Evolutionary conservation across 1,140 invertebrate genomes (phyloP), one percentile per base, ranked within the genome.

Genomic region (Macrobrachium rosenbergii): DNA sequence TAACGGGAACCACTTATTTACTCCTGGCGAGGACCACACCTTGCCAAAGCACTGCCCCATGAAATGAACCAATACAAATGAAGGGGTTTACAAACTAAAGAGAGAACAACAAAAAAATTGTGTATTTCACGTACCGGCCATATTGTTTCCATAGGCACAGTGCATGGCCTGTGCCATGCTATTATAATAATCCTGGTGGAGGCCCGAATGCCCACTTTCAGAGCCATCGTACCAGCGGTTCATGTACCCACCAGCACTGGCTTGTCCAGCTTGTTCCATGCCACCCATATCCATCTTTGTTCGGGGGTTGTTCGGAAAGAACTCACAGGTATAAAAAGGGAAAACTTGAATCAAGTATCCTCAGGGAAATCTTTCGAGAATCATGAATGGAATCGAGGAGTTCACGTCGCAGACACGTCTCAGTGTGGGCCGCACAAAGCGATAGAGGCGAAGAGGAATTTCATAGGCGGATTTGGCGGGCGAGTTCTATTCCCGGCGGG

Each of bases 121-220:
- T 43, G 10, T 45, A 6, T 21, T 80, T 72, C 78, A 85, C 88
- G 28, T 86, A 89, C 88, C 88, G 82, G 88, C 88, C 88, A 89
- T 89, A 75, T 89, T 89, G 83, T 89, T 89, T 64, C 88, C 88
- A 62, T 89, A 89, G 78, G 88, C 88, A 80, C 88, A 89, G 83
- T 89, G 88, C 88, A 89, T 89, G 19, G 88, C 88, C 64, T 89
- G 88, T 23, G 88, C 88, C 88, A 89, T 89, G 60, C 88, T 89
- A 79, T 89, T 89, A 73, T 89, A 89, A 79, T 89, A 89, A 72
- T 89, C 88, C 62, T 89, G 88, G 83, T 89, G 83, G 8, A 89
- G 78, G 45, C 88, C 88, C 14, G 88, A 67, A 72, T 89, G 88
- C 43, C 88, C 88, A 17, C 82, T 73, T 52, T 89, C 88, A 10